Evolutionary conservation across 2,797 vertebrate genomes (phyloP).

Genomic region (Sphenopsis melanotis): DNA sequence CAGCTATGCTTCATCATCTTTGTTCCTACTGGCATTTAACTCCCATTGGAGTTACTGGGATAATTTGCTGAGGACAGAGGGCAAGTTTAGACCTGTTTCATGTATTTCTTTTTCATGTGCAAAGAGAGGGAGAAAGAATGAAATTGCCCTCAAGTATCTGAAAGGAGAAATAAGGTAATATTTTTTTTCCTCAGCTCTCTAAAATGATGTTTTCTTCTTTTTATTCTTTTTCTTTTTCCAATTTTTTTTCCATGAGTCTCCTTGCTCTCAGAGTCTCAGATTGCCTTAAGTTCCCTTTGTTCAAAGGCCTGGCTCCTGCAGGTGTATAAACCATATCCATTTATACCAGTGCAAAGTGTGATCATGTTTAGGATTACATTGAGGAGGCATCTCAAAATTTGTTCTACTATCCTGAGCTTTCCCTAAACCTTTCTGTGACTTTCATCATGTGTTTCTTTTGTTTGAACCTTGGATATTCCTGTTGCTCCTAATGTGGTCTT

Average conservation of each 20-base stretch:
- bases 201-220: neutral
- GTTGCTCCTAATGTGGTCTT: neutral
- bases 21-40: neutral
- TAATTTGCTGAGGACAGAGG: neutral
- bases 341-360: neutral
- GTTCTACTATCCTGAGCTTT: neutral
- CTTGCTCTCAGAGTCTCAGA: neutral
- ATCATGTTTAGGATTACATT: neutral
- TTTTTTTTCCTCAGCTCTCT: neutral
- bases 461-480: too few relatives aligned
- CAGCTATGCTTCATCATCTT: neutral
- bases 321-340: too few relatives aligned
- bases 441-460: too few relatives aligned
- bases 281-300: neutral
- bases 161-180: neutral
- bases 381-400: neutral
- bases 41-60: neutral
- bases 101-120: neutral
- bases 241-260: neutral
- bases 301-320: too few relatives aligned
- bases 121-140: neutral
- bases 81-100: neutral
- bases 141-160: neutral
- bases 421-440: too few relatives aligned
- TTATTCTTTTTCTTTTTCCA: neutral